These are phyloP conservation scores for Lithobates sylvaticus DNA, from an alignment of 2,797 vertebrate genomes.

Conservation along the genomic window DNA sequence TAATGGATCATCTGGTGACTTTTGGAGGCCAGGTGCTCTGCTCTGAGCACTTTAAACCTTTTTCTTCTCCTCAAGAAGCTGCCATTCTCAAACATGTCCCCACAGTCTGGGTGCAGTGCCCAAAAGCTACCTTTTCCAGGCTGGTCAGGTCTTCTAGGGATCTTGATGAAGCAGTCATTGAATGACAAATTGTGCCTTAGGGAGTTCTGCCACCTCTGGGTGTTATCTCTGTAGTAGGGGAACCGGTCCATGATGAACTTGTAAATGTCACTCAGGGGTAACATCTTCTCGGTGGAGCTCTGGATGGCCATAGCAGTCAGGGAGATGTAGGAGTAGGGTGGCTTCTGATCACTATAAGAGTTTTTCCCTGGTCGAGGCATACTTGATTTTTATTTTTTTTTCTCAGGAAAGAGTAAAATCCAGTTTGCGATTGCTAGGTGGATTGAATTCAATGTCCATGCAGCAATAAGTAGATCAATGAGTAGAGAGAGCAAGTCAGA, in stretches of 20 bases:
- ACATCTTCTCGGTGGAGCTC: slow-evolving; percentile 92
- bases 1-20: slow-evolving; percentile 89
- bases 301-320: slow-evolving; percentile 95
- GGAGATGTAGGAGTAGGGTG: slow-evolving; percentile 93
- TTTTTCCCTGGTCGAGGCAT: slow-evolving; percentile 98
- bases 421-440: not conserved
- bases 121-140: slow-evolving; percentile 94
- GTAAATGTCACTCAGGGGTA: slow-evolving; percentile 93
- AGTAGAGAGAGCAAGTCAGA: not conserved
- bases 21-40: slow-evolving; percentile 82
- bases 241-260: slow-evolving; percentile 97
- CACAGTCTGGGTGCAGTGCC: slow-evolving; percentile 93
- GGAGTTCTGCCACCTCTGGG: slow-evolving; percentile 93
- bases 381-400: not conserved
- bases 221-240: slow-evolving; percentile 94
- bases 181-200: slow-evolving; percentile 93
- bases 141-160: slow-evolving; percentile 90
- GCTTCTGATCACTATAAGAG: slow-evolving; percentile 96
- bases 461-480: not conserved
- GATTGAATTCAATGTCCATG: no score
- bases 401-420: not conserved
- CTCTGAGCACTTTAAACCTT: slow-evolving; percentile 88
- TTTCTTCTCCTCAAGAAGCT: slow-evolving; percentile 92
- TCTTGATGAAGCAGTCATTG: slow-evolving; percentile 96
- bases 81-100: slow-evolving; percentile 96